A percentile compares a stretch with the other conserved stretches of the same genome.
Conservation (phyloP, 1,140 invertebrate species). For the Venturia canescens region DNA sequence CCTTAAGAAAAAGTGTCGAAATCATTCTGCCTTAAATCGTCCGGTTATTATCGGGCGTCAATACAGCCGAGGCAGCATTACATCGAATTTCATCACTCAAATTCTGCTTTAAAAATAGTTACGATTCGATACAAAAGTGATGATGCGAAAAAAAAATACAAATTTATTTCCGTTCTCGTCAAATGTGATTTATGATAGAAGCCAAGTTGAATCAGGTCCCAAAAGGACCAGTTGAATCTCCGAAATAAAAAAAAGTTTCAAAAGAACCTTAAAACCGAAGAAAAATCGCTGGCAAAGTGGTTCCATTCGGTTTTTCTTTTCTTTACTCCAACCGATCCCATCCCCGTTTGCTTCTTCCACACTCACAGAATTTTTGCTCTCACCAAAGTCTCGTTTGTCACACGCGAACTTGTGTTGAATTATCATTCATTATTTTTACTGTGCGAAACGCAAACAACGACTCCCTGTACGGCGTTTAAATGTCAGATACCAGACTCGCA, state of each 20-base stretch:
- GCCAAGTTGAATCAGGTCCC: too few species aligned
- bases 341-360: background rate
- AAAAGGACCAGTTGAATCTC: too few species aligned
- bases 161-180: too few species aligned
- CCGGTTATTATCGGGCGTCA: too few species aligned
- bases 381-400: background rate
- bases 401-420: conserved; percentile 17
- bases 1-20: conserved; percentile 32
- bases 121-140: too few species aligned
- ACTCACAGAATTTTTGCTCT: background rate
- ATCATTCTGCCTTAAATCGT: too few species aligned
- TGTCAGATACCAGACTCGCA: conserved; percentile 5
- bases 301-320: background rate
- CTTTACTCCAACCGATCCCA: conserved; percentile 8
- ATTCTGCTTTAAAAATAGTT: too few species aligned
- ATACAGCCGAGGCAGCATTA: too few species aligned
- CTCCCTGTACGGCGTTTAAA: conserved; percentile 15
- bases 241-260: too few species aligned
- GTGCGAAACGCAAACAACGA: conserved; percentile 58
- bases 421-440: conserved; percentile 56
- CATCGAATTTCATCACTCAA: too few species aligned
- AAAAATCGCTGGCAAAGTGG: background rate
- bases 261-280: background rate
- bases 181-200: too few species aligned
- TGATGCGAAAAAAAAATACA: too few species aligned